Base-by-base conservation (phyloP, 2,888 invertebrate genomes). In the Thyatira batis region DNA sequence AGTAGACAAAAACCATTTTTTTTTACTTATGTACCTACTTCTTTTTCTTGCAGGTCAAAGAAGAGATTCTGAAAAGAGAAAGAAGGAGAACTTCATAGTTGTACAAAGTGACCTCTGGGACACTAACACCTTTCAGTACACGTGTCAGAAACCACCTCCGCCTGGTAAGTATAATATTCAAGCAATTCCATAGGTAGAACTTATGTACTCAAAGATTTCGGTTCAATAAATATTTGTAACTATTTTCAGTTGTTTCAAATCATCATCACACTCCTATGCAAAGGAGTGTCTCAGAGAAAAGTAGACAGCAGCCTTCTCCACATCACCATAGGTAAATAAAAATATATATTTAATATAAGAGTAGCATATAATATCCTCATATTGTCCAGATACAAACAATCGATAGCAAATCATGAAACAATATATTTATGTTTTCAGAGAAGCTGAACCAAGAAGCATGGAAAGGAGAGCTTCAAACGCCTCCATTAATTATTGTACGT, bases 71-170 rank as follows among this genome's bases (percentile, higher is more conserved):
- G 92, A 92, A 54, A 87, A 82, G 55, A 80, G 90, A 21, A 90
- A 91, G 68, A 93, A 94, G 53, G 93, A 94, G 51, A 93, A 92
- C 61, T 94, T 93, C 70, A 94, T 94, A 50, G 94, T 94, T 4
- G 94, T 94, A 0, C 94, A 94, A 73, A 94, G 94, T 67, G 94
- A 94, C 70, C 80, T 94, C n/a, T 94, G 94, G 94, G 94, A 94
- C 63, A 94, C 94, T 0, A 94, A 93, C 58, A 94, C 94, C 0
- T 92, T 94, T 61, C 93, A 94, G 58, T 92, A 92, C 57, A 92
- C 89, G 0, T 90, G 90, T 55, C 90, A 92, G 66, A 91, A 92
- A 63, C 79, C 90, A 8, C 89, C 89, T 3, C 87, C 84, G 57
- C 76, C 72, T 63, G 66, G 67, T 71, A 68, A 67, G 60, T 45